A percentile compares a stretch with the other conserved stretches of the same genome.
phyloP scores from a whole-genome alignment of 2,113 vertebrate species.

The Megaceryle maxima region DNA sequence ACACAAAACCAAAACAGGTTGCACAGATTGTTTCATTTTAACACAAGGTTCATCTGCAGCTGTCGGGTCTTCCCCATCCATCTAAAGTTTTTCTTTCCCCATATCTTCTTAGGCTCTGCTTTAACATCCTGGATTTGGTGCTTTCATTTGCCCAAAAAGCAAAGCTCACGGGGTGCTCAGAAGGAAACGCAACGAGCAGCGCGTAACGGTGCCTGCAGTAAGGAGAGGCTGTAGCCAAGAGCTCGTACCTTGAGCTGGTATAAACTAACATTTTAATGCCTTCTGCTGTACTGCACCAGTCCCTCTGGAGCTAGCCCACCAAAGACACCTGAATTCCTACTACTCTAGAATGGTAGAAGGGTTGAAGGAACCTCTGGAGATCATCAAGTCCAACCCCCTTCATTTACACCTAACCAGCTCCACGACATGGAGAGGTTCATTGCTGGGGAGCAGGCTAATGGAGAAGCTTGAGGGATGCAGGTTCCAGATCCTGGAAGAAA shows the following conservation, averaged over 20 bases:
- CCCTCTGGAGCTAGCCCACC: not conserved
- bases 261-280: not conserved
- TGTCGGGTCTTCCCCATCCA: not conserved
- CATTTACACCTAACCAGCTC: not conserved
- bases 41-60: not conserved
- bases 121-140: not conserved
- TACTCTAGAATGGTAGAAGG: too few relatives aligned
- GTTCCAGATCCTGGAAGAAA: not conserved
- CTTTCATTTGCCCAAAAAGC: not conserved
- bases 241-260: not conserved
- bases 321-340: not conserved
- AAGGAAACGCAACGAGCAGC: not conserved
- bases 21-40: slow-evolving; percentile 41
- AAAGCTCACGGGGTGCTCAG: not conserved
- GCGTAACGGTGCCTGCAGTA: not conserved
- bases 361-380: too few relatives aligned
- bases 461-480: not conserved
- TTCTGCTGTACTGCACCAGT: not conserved
- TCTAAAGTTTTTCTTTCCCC: not conserved
- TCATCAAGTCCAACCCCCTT: too few relatives aligned
- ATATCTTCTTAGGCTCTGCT: not conserved
- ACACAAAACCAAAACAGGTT: not conserved
- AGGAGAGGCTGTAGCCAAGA: not conserved
- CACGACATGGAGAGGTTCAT: not conserved
- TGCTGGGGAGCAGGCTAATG: not conserved